These are phyloP conservation scores for Equus quagga DNA, from an alignment of 2,113 vertebrate species.

Conservation along the genomic window DNA sequence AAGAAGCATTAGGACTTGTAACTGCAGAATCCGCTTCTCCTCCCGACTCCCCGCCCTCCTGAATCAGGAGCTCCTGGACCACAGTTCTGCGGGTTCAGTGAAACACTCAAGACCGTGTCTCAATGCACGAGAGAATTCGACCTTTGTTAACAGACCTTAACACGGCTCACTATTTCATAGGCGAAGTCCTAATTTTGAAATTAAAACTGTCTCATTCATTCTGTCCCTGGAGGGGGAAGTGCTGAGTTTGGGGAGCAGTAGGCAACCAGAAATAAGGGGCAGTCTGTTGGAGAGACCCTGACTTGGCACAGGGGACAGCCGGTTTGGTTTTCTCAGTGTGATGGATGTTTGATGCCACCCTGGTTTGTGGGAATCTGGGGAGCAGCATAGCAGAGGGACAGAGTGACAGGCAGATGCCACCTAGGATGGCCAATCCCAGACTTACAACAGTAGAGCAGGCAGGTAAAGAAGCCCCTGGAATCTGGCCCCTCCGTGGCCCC, in stretches of 20 bases:
- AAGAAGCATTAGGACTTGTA: not conserved
- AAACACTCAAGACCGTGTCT: fast-evolving
- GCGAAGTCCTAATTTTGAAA: not conserved
- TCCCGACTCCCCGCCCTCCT: not conserved
- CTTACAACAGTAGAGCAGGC: not conserved
- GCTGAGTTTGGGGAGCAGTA: not conserved
- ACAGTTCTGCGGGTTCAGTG: not conserved
- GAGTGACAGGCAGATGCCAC: not conserved
- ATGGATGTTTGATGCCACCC: not conserved
- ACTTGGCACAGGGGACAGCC: not conserved
- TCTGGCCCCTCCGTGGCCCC: not conserved
- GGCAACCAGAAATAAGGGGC: not conserved
- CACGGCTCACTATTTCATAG: not conserved
- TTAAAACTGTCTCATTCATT: not conserved
- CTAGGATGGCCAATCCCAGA: not conserved
- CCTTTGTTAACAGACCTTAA: not conserved
- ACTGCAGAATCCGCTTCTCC: not conserved
- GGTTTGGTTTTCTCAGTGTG: not conserved
- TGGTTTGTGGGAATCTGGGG: not conserved
- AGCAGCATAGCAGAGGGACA: not conserved
- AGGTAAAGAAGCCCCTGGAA: not conserved
- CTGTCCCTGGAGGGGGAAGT: not conserved
- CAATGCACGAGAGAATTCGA: no score
- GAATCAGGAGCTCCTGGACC: not conserved
- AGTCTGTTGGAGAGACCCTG: not conserved